Conservation (phyloP, 2,113 vertebrate species). For the Glaucomys volans region DNA sequence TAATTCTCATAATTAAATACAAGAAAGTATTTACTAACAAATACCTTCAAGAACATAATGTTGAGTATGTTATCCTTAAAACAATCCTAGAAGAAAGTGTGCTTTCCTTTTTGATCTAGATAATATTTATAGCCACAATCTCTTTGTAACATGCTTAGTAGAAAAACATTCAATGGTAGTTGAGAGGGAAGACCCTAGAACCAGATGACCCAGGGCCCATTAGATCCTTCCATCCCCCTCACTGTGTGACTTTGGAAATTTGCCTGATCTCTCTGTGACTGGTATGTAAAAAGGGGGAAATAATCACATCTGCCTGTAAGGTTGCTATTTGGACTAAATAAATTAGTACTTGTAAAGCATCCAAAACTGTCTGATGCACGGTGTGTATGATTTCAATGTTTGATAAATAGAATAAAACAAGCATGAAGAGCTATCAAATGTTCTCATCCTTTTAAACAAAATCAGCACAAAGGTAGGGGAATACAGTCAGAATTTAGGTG, state of each 20-base stretch:
- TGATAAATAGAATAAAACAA: conserved; percentile 30
- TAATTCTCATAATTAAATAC: conserved; percentile 14
- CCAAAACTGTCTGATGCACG: not conserved
- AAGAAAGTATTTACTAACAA: not conserved
- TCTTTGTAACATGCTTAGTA: not conserved
- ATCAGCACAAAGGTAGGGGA: not conserved
- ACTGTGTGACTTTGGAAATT: not conserved
- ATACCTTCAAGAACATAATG: not conserved
- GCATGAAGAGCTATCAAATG: not conserved
- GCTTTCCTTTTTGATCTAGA: not conserved
- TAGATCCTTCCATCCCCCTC: not conserved
- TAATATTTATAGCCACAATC: not conserved
- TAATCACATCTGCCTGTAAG: not conserved
- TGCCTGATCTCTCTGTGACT: not conserved
- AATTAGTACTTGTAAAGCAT: not conserved
- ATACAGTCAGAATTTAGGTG: not conserved
- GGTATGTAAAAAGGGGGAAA: not conserved
- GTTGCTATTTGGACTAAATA: not conserved
- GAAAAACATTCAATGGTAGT: not conserved
- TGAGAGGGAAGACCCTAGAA: not conserved
- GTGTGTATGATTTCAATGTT: not conserved
- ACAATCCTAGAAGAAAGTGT: not conserved
- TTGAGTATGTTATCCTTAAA: not conserved
- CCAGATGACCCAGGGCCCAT: not conserved
- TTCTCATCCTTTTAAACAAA: not conserved